Base-by-base conservation (phyloP, 2,888 invertebrate genomes). In the Augiades crinisus region DNA sequence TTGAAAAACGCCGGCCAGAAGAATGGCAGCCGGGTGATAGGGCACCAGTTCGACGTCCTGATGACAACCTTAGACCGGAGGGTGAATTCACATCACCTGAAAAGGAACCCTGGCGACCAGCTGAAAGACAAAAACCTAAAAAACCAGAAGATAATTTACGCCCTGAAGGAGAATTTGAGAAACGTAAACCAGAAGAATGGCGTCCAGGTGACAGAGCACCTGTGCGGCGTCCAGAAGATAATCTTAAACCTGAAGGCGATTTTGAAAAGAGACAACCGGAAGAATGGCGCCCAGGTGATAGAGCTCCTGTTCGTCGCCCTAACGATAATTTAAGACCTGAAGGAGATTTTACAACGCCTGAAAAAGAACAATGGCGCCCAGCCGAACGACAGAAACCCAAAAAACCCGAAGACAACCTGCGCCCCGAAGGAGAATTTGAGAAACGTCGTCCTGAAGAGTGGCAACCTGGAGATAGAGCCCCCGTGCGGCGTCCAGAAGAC, bases 351-450 rank as follows among this genome's bases (percentile, higher is more conserved):
- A 74, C 79, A n/a, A 49, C 61, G 3, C 81, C 75, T 0, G 70
- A 75, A 14, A 90, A 47, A 72, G 76, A 49, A 77, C 79, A 0
- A 73, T 76, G 75, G 83, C 63, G 60, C 10, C 80, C 78, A 33
- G 82, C 75, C 59, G 78, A 84, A 54, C 55, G 80, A n/a, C 78
- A 75, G 37, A 68, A 68, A 30, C 80, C 70, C 4, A 81, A 70
- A 0, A 78, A 71, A 2, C 82, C 86, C 0, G 77, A 83, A 46
- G 93, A 93, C 61, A 93, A 93, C 61, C 71, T 93, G 0, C 56
- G 86, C 81, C 88, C 89, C 55, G 91, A 92, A 68, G 92, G 92
- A 7, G 84, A 90, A 0, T 90, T 91, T 53, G 69, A 70, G 46
- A 61, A 63, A 44, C 67, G 65, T 1, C 66, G 72, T 31, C 66